These are phyloP conservation scores for Lobophora halterata DNA, from an alignment of 2,888 invertebrate genomes.

Conservation along the genomic window DNA sequence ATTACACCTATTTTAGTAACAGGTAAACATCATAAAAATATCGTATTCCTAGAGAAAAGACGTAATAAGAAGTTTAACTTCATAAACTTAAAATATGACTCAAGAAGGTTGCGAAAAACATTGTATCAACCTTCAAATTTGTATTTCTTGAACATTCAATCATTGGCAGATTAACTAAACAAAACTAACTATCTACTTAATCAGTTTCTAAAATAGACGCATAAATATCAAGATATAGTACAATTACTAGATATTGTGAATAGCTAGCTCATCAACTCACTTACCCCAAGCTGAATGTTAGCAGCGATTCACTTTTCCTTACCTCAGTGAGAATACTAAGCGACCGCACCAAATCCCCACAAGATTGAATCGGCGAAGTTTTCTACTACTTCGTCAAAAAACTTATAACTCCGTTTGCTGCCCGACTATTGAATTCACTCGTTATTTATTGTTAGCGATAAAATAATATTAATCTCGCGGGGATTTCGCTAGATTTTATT, in stretches of 20 bases:
- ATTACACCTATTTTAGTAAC: slow-evolving; percentile 10
- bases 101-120: too few relatives aligned
- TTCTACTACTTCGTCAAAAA: slow-evolving; percentile 72
- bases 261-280: slow-evolving; percentile 5
- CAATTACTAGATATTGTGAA: slow-evolving; percentile 5
- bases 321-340: slow-evolving; percentile 36
- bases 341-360: slow-evolving; percentile 62
- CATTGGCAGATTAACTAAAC: too few relatives aligned
- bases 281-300: slow-evolving; percentile 13
- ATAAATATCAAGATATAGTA: too few relatives aligned
- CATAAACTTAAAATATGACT: too few relatives aligned
- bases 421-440: slow-evolving; percentile 73
- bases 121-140: too few relatives aligned
- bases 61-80: too few relatives aligned
- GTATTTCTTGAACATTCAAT: too few relatives aligned
- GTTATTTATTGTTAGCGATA: slow-evolving; percentile 79
- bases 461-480: slow-evolving; percentile 80
- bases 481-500: slow-evolving; percentile 76
- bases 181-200: too few relatives aligned
- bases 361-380: slow-evolving; percentile 75
- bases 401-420: slow-evolving; percentile 69
- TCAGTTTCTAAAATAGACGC: too few relatives aligned
- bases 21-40: slow-evolving; percentile 4
- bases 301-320: too few relatives aligned
- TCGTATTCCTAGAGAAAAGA: not conserved